Evolutionary conservation across 2,113 vertebrate species (phyloP), one percentile per base, ranked within the genome.

Genomic region (Cyprinus carpio): DNA sequence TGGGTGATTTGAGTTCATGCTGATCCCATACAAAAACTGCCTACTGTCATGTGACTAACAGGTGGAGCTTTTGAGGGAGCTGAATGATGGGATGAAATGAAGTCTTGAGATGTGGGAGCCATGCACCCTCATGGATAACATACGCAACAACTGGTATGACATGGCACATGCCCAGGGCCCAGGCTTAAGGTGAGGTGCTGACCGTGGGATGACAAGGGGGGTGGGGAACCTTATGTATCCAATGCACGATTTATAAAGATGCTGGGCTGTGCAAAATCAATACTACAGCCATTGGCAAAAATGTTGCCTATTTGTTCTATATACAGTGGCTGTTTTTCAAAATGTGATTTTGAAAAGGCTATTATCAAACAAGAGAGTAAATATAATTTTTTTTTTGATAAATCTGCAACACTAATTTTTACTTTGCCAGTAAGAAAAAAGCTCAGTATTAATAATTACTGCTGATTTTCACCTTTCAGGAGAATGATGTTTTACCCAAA

Each of bases 61-160:
- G 82, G 51, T 87, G 86, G 34, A 20, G 51, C 65, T 84, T 84
- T 74, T 87, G 75, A 77, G 27, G 75, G 49, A 20, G 27, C 9
- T 71, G 67, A 71, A 71, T 31, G 27, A 29, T 67, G 64, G 65
- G 65, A 69, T 69, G 29, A 69, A 69, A 69, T 37, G 4, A 69
- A 69, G 13, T 75, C 23, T 75, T n/a, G 40, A 83, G 67, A 58
- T 15, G 16, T 37, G 43, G 43, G n/a, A 29, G 72, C 25, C 20
- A 3, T 56, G 16, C 49, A 46, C 25, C 75, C 75, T 85, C 23
- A 31, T 56, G 10, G 18, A 12, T 29, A 65, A 75, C 23, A 65
- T 29, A 78, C 10, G 60, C 51, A 71, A 72, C 62, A 60, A 51
- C 74, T 71, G 74, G 64, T 25, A 78, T 64, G 54, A 29, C n/a